Conservation (phyloP, 1,140 invertebrate genomes). For the Condylostylus longicornis region DNA sequence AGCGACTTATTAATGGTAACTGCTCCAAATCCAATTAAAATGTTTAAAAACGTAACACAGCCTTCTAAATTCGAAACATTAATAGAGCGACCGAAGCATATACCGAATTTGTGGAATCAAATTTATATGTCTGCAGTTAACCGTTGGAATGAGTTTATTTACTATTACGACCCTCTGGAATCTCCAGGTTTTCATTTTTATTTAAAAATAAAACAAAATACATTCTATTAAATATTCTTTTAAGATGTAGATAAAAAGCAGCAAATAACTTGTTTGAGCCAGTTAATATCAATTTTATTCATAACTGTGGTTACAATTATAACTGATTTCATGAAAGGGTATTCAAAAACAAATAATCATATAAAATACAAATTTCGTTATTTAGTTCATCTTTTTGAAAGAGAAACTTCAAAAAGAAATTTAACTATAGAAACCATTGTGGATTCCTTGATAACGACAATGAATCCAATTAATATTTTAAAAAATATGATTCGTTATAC, state of each 20-base stretch:
- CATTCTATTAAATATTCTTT: background rate
- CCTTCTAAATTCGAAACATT: no score
- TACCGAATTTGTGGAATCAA: slow-evolving; percentile 48
- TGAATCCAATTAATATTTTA: slow-evolving; percentile 30
- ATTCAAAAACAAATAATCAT: slow-evolving; percentile 5
- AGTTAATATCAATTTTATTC: slow-evolving; percentile 19
- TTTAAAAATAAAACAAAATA: no score
- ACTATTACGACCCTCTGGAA: slow-evolving; percentile 58
- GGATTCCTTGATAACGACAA: slow-evolving; percentile 26
- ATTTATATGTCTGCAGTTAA: slow-evolving; percentile 52
- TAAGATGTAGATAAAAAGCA: slow-evolving; percentile 8
- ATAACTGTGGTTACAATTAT: slow-evolving; percentile 24
- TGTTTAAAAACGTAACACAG: no score
- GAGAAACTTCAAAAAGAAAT: slow-evolving; percentile 34
- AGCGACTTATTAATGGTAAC: slow-evolving; percentile 54
- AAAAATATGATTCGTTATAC: slow-evolving; percentile 19
- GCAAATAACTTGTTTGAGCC: slow-evolving; percentile 14
- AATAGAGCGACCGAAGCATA: slow-evolving; percentile 43
- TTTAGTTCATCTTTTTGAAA: slow-evolving; percentile 28
- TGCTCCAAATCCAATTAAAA: slow-evolving; percentile 12
- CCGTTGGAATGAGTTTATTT: slow-evolving; percentile 63
- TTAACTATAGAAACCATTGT: slow-evolving; percentile 29
- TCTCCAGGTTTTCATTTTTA: slow-evolving; percentile 37
- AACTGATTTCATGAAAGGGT: slow-evolving; percentile 14
- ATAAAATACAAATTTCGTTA: slow-evolving; percentile 17